Evolutionary conservation across 64 coral and sea anemone genomes (phyloP).

Genomic region (Exaiptasia diaphana): DNA sequence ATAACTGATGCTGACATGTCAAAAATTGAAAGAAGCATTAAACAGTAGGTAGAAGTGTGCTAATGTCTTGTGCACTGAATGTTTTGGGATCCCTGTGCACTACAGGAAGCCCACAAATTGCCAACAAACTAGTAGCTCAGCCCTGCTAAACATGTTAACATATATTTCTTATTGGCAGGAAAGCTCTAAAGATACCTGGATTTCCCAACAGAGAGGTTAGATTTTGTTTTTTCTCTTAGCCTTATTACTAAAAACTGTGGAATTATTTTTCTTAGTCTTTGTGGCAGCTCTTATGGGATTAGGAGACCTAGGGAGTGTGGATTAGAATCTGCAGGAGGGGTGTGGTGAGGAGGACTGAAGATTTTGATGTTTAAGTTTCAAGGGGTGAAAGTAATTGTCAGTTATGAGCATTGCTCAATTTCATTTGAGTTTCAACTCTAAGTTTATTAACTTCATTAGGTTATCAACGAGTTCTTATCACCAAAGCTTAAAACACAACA

Average conservation of each 20-base stretch:
- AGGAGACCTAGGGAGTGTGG: too few relatives aligned
- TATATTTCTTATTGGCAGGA: conserved; percentile 22
- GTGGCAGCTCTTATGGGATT: too few relatives aligned
- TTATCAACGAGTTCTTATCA: conserved; percentile 64
- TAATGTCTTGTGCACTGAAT: background rate
- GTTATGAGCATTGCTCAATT: background rate
- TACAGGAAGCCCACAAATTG: too few relatives aligned
- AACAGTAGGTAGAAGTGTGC: conserved; percentile 16
- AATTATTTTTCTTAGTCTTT: too few relatives aligned
- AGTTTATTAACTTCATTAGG: background rate
- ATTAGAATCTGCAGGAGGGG: too few relatives aligned
- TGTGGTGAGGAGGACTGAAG: too few relatives aligned
- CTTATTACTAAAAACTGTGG: too few relatives aligned
- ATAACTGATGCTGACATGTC: conserved; percentile 18
- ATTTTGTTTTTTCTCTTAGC: background rate
- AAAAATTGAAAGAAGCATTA: conserved; percentile 39
- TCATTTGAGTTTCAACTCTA: background rate
- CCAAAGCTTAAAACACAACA: conserved; percentile 37
- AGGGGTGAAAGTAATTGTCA: too few relatives aligned
- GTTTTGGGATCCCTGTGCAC: too few relatives aligned
- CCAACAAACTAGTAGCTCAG: too few relatives aligned
- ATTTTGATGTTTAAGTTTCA: too few relatives aligned
- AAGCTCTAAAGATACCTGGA: conserved; percentile 58
- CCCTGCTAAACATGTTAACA: too few relatives aligned
- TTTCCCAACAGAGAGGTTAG: conserved; percentile 68